Percentiles rank a stretch among this genome's conserved stretches.
Conservation (phyloP, 2,113 vertebrate genomes). For the Pelmatolapia mariae region DNA sequence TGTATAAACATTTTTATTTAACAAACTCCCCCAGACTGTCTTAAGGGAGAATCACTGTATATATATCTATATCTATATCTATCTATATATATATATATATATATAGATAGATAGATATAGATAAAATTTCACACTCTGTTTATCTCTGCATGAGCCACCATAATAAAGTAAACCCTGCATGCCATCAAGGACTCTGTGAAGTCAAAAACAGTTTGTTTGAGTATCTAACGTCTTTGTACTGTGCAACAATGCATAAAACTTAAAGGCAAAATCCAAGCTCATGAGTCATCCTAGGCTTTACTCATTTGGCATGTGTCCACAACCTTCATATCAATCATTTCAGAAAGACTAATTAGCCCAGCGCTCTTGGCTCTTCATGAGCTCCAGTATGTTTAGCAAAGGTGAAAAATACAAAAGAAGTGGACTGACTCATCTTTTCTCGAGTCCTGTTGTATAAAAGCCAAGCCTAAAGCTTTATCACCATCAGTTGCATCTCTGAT, state of each 20-base stretch:
- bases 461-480: neutral
- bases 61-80: no score
- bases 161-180: neutral
- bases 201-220: neutral
- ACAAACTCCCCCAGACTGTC: neutral
- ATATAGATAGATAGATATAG: neutral
- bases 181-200: neutral
- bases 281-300: conserved; percentile 32
- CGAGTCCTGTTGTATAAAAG: neutral
- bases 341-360: conserved; percentile 61
- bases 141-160: neutral
- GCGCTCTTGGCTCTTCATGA: conserved; percentile 37
- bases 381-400: conserved; percentile 21
- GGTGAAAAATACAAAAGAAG: conserved; percentile 16
- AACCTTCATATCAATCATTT: conserved; percentile 60
- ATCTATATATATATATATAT: no score
- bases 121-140: neutral
- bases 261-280: conserved; percentile 25
- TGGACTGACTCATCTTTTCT: conserved; percentile 1
- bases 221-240: conserved; percentile 17
- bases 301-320: conserved; percentile 49
- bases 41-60: neutral
- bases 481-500: neutral
- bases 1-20: neutral
- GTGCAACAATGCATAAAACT: conserved; percentile 1